phyloP scores from a whole-genome alignment of 1,140 invertebrate genomes.

The Chrysoperla carnea region DNA sequence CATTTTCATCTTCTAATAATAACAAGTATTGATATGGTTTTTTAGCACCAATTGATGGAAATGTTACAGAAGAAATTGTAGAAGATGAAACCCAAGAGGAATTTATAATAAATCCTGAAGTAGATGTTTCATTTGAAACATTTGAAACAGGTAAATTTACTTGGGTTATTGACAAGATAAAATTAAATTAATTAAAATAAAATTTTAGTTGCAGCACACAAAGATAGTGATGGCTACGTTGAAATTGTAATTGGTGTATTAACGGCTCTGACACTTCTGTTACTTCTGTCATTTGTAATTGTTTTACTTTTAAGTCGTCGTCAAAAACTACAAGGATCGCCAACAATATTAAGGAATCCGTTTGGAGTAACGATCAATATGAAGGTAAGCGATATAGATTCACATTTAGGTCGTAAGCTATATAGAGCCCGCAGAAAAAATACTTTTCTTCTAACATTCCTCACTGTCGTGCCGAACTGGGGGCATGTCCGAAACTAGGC shows the following conservation, averaged over 20 bases:
- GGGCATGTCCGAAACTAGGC: too few relatives aligned
- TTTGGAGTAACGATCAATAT: constrained; percentile 47
- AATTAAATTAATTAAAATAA: constrained; percentile 5
- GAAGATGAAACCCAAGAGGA: constrained; percentile 30
- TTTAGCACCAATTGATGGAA: constrained; percentile 30
- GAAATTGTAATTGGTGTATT: constrained; percentile 55
- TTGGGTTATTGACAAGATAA: neutral
- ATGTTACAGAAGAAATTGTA: constrained; percentile 38
- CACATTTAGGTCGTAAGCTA: too few relatives aligned
- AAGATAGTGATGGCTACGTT: constrained; percentile 42
- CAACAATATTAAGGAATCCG: constrained; percentile 40
- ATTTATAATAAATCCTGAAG: constrained; percentile 30
- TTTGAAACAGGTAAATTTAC: constrained; percentile 35
- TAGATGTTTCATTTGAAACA: constrained; percentile 30
- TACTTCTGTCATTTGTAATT: constrained; percentile 44
- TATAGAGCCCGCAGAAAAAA: too few relatives aligned
- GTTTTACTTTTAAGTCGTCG: constrained; percentile 45
- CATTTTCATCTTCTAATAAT: too few relatives aligned
- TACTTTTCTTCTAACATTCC: too few relatives aligned
- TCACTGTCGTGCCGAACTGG: too few relatives aligned
- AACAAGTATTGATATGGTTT: too few relatives aligned
- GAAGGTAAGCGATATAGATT: constrained; percentile 35
- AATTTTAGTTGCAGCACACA: constrained; percentile 34
- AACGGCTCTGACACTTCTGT: constrained; percentile 48
- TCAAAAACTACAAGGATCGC: constrained; percentile 42